phyloP scores from a whole-genome alignment of 2,888 invertebrate species.

The Neocrepidodera transversa region DNA sequence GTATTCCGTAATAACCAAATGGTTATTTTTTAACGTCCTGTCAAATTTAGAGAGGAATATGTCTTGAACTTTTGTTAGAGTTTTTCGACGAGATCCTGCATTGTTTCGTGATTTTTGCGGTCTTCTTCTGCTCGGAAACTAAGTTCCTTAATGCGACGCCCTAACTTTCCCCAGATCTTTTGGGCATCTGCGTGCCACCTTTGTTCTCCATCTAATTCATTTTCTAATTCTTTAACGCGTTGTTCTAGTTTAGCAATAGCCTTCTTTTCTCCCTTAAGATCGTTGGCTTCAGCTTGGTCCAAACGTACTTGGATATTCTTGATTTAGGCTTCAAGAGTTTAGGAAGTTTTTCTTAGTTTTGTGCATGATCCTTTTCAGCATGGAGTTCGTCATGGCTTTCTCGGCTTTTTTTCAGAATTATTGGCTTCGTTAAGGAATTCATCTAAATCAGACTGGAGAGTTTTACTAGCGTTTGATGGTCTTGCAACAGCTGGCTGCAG shows the following conservation, averaged over 20 bases:
- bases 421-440: constrained; percentile 98
- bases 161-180: constrained; percentile 97
- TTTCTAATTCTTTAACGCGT: constrained; percentile 93
- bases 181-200: constrained; percentile 98
- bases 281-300: constrained; percentile 88
- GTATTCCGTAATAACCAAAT: no score
- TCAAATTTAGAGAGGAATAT: no score
- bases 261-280: constrained; percentile 98
- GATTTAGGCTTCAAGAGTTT: constrained; percentile 98
- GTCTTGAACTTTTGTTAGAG: constrained; percentile 99
- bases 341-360: constrained; percentile 97
- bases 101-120: constrained; percentile 99
- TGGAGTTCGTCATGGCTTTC: constrained; percentile 99
- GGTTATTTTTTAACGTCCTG: no score
- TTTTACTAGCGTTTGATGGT: no score
- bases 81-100: constrained; percentile 99
- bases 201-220: constrained; percentile 98
- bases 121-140: constrained; percentile 99
- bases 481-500: no score
- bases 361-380: constrained; percentile 98
- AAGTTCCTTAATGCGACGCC: constrained; percentile 97
- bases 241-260: constrained; percentile 98
- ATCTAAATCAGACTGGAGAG: constrained; percentile 98
- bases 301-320: constrained; percentile 97
- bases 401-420: constrained; percentile 98